Evolutionary conservation across 2,113 vertebrate genomes (phyloP), one percentile per base, ranked within the genome.

Genomic region (Rhineura floridana): DNA sequence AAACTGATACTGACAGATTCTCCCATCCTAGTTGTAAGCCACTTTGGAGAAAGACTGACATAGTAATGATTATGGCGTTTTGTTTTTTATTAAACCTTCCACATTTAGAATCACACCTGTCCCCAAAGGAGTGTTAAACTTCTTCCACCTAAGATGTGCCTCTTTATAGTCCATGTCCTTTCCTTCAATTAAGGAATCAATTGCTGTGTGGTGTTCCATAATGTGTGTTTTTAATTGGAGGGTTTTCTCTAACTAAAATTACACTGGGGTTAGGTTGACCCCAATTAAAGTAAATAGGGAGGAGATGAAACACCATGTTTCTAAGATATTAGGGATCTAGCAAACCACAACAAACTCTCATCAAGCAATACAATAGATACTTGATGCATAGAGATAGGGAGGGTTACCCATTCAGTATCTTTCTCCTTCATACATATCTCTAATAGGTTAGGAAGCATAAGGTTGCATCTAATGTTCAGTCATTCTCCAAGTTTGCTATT

Each of bases 21-120:
- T 1, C 55, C 21, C 21, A 59, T 59, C 55, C 17, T 59, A 59
- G 55, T n/a, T n/a, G n/a, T 59, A 59, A 1, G 19, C 55, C 15
- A 59, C 94, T 92, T 79, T 33, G 89, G 83, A 77, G 88, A 88
- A 87, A 92, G 50, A 63, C 89, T 96, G 90, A 94, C 81, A 86
- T 52, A 67, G 12, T 9, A 2, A 15, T 4, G 46, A 62, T 70
- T 5, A 46, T 15, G 36, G 75, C 92, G 59, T 36, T 25, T 44
- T 1, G 48, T 78, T 30, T 77, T 69, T 36, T 78, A 48, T 50
- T n/a, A 23, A 28, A 4, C 23, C 25, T 4, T 46, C 4, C 30
- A 9, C 21, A 63, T 65, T 19, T 82, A 42, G 12, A 39, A 30
- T 63, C 42, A 65, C 28, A 65, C 33, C 81, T 48, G 42, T 7